These are phyloP conservation scores for Oryzias woworae DNA, from an alignment of 2,113 vertebrate genomes.

Conservation along the genomic window DNA sequence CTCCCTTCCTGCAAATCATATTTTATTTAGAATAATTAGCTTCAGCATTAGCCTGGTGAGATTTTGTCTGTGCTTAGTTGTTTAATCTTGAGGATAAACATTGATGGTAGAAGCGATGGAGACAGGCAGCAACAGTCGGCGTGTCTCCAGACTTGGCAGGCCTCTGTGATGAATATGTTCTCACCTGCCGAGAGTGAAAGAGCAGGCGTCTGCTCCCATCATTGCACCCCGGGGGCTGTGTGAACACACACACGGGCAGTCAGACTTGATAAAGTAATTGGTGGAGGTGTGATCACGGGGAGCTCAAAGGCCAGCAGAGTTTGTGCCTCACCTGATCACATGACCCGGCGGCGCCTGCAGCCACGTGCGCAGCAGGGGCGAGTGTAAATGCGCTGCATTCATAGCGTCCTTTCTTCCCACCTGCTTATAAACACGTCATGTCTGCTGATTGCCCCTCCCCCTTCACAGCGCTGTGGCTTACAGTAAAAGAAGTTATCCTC, in stretches of 20 bases:
- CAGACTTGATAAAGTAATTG: constrained; percentile 77
- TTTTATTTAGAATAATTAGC: too few relatives aligned
- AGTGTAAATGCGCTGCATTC: constrained; percentile 4
- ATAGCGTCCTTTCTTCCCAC: constrained; percentile 11
- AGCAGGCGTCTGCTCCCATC: constrained; percentile 70
- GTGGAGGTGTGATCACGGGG: constrained; percentile 65
- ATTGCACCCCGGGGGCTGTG: constrained; percentile 59
- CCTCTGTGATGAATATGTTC: constrained; percentile 69
- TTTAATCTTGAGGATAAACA: not conserved
- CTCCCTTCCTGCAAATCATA: too few relatives aligned
- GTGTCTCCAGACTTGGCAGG: constrained; percentile 65
- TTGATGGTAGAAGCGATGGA: constrained; percentile 39
- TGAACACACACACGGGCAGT: constrained; percentile 51
- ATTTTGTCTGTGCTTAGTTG: too few relatives aligned
- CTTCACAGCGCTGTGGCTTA: constrained; percentile 62
- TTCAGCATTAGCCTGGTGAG: too few relatives aligned
- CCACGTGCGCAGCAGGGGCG: not conserved
- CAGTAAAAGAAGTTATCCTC: constrained; percentile 76
- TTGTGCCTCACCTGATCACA: constrained; percentile 36
- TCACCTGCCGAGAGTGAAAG: constrained; percentile 74
- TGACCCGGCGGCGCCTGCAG: constrained; percentile 13
- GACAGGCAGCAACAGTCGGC: constrained; percentile 59
- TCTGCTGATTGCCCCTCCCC: constrained; percentile 31
- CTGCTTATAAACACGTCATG: constrained; percentile 28
- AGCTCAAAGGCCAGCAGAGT: constrained; percentile 24